phyloP scores from a whole-genome alignment of 2,888 invertebrate genomes.

The Lumbricus terrestris region DNA sequence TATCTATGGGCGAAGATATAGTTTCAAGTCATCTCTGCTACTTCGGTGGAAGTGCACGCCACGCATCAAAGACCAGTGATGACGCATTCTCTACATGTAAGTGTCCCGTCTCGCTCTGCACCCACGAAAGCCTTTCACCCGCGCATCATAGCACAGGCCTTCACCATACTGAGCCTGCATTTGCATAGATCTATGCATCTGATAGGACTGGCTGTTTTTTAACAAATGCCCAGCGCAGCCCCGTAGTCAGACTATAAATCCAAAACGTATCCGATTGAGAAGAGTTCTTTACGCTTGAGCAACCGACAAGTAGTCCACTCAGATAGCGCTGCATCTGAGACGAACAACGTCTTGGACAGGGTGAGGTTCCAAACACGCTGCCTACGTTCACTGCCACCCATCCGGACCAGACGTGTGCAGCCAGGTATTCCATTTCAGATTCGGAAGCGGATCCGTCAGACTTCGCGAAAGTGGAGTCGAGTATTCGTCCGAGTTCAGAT shows the following conservation, averaged over 20 bases:
- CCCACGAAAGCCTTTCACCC: neutral
- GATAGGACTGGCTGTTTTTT: neutral
- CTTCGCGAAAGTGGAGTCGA: neutral
- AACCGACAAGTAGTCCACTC: neutral
- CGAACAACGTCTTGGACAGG: neutral
- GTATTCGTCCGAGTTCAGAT: neutral
- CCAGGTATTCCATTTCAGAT: neutral
- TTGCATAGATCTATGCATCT: neutral
- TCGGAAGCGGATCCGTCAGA: neutral
- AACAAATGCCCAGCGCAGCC: neutral
- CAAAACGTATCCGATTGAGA: neutral
- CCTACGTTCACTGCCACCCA: neutral
- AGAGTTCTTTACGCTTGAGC: neutral
- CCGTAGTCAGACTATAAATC: neutral
- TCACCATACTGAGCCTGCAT: neutral
- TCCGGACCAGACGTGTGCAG: neutral
- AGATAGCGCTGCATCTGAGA: neutral
- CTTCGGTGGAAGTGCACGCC: neutral
- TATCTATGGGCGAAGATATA: neutral
- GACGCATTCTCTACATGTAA: neutral
- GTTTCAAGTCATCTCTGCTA: neutral
- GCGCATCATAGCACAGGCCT: neutral
- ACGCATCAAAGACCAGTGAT: neutral
- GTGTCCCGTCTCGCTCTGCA: neutral
- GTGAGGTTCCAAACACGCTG: neutral